Evolutionary conservation across 2,797 vertebrate genomes (phyloP), one percentile per base, ranked within the genome.

Genomic region (Lepidocolaptes lacrymiger): DNA sequence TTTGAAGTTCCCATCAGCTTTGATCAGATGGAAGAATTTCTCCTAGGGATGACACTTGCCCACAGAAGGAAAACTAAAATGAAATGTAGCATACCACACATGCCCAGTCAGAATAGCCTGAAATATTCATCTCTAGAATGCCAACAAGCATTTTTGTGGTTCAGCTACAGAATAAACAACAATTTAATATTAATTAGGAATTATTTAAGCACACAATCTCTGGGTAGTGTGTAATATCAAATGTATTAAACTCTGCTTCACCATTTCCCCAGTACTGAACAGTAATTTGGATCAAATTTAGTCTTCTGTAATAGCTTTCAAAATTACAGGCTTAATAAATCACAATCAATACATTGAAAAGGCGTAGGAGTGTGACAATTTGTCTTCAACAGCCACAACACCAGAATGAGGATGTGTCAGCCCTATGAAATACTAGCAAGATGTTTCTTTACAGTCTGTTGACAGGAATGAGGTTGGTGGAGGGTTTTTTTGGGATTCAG

Each of bases 321-420:
- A 88, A 93, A 81, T 85, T 78, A 48, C 61, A 9, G 6, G 39
- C 63, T 78, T 77, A 94, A 81, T 91, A 93, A 93, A 85, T 93
- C 74, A 86, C 63, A 76, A 74, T 28, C 71, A 85, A 71, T 77
- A 79, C 0, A 5, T 26, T 94, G 75, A 77, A 93, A 91, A 54
- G 10, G 30, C 73, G 83, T 89, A 81, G 91, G 84, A 95, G 91
- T 85, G 68, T 85, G 84, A 89, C 84, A 94, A 58, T 43, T 92
- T 75, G 49, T 77, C 91, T 89, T 62, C 89, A 87, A 39, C 34
- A 89, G 64, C 54, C 26, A 10, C 62, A 93, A 66, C 72, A 80
- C 46, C 58, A 86, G 75, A 62, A 78, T 81, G 26, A 93, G 28
- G 48, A 81, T 15, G 8, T 81, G 81, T 89, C 84, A 83, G 36